Conservation (phyloP, 2,888 invertebrate genomes). For the Dicycla oo region DNA sequence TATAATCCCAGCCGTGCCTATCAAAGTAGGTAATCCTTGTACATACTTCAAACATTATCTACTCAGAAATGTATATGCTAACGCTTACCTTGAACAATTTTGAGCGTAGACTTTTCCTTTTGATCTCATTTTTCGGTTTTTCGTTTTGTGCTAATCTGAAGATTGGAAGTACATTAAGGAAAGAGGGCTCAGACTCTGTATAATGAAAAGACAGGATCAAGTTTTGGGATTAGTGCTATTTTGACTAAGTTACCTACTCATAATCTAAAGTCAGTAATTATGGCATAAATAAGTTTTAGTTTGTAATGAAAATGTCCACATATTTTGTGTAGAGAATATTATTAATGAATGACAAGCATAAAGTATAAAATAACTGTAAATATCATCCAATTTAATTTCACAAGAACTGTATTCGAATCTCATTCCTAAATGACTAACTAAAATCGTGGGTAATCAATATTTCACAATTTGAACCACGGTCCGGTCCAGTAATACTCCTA, state of each 20-base stretch:
- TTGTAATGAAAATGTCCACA: not conserved
- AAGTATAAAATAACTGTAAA: not conserved
- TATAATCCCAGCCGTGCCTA: slow-evolving; percentile 47
- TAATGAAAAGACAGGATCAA: not conserved
- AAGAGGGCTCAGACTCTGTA: not conserved
- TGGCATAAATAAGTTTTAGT: too few relatives aligned
- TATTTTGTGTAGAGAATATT: not conserved
- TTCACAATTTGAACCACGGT: not conserved
- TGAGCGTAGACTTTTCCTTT: slow-evolving; percentile 49
- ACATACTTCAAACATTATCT: slow-evolving; percentile 58
- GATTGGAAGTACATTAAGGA: slow-evolving; percentile 37
- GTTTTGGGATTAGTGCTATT: not conserved
- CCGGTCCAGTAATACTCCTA: not conserved
- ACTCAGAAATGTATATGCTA: slow-evolving; percentile 42
- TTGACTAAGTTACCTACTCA: not conserved
- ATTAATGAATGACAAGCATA: too few relatives aligned
- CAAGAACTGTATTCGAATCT: not conserved
- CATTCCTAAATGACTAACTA: not conserved
- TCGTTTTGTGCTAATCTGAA: slow-evolving; percentile 24
- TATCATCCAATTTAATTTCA: not conserved
- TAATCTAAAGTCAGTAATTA: not conserved
- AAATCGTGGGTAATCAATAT: slow-evolving; percentile 1
- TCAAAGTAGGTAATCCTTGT: slow-evolving; percentile 51
- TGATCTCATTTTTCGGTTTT: slow-evolving; percentile 48
- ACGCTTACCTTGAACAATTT: slow-evolving; percentile 50